A percentile compares a stretch with the other conserved stretches of the same genome.
phyloP scores from a whole-genome alignment of 23 tunicate species.

The Styela clava region DNA sequence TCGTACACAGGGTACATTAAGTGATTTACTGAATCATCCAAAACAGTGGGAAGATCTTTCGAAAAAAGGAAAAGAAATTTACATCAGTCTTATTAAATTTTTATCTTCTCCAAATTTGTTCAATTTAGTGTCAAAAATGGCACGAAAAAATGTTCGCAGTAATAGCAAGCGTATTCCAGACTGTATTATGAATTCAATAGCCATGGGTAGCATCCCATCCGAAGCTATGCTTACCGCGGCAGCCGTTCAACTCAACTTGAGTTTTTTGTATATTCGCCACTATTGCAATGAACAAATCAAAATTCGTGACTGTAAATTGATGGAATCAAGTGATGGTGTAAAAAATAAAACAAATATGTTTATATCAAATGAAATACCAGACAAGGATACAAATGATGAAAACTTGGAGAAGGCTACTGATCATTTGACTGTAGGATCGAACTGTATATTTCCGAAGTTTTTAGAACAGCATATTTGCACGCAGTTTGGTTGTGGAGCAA shows the following conservation, averaged over 20 bases:
- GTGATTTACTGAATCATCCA: slow-evolving; percentile 73
- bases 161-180: slow-evolving; percentile 19
- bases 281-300: slow-evolving; percentile 30
- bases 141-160: background rate
- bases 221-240: background rate
- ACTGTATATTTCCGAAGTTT: background rate
- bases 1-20: slow-evolving; percentile 53
- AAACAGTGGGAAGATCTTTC: slow-evolving; percentile 69
- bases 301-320: background rate
- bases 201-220: slow-evolving; percentile 34
- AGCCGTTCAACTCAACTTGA: slow-evolving; percentile 15
- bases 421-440: too few species aligned
- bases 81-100: slow-evolving; percentile 60
- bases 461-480: slow-evolving; percentile 43
- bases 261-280: background rate
- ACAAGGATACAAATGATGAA: too few species aligned
- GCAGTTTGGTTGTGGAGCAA: slow-evolving; percentile 48
- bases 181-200: slow-evolving; percentile 20
- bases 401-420: too few species aligned
- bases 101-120: slow-evolving; percentile 36
- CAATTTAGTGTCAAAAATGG: slow-evolving; percentile 7
- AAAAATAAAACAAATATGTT: background rate
- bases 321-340: background rate
- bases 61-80: slow-evolving; percentile 45
- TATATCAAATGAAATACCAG: background rate